Percentiles rank a stretch among this genome's conserved stretches.
Conservation (phyloP, 2,888 invertebrate genomes). For the Hypomecis atomaria region DNA sequence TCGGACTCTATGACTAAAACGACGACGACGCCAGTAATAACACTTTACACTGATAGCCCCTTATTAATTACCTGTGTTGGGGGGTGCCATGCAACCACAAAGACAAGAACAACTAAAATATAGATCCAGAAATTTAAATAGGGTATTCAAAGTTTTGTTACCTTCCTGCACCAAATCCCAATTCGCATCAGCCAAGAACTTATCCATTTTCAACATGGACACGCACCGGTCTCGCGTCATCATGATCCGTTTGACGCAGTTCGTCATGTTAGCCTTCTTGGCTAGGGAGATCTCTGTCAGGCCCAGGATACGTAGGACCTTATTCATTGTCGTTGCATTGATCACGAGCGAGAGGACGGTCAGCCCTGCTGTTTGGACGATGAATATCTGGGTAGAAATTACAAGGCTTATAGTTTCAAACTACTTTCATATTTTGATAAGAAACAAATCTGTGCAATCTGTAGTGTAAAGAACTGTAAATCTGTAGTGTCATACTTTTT, state of each 20-base stretch:
- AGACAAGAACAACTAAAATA: no score
- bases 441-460: no score
- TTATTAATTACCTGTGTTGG: no score
- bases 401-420: background rate
- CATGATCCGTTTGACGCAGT: constrained; percentile 80
- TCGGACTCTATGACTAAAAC: no score
- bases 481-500: no score
- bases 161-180: constrained; percentile 84
- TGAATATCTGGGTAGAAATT: constrained; percentile 64
- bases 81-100: no score
- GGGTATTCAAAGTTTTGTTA: constrained; percentile 27
- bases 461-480: no score
- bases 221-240: constrained; percentile 77
- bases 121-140: no score
- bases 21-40: no score
- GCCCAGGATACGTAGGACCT: constrained; percentile 80
- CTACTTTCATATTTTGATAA: no score
- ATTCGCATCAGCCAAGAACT: constrained; percentile 86
- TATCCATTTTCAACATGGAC: constrained; percentile 85
- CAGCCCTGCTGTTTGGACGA: constrained; percentile 84
- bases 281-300: constrained; percentile 79
- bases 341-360: constrained; percentile 84
- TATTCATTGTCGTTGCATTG: constrained; percentile 84
- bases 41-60: no score
- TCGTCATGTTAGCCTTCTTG: constrained; percentile 83